phyloP scores from a whole-genome alignment of 2,113 vertebrate genomes.

The Empidonax traillii region DNA sequence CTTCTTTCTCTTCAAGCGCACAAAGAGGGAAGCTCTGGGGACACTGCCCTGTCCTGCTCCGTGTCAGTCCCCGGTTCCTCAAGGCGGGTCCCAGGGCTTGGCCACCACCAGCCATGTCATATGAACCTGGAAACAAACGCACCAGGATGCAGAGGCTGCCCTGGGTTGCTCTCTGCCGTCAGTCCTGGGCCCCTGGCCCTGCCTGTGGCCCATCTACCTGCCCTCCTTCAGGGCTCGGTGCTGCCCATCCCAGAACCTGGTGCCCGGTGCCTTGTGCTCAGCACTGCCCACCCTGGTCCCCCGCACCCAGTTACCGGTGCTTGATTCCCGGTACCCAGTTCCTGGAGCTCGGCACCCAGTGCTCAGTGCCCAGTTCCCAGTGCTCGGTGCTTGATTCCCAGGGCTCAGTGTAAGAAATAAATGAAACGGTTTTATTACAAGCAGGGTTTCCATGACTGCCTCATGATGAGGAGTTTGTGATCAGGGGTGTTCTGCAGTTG shows the following conservation, averaged over 20 bases:
- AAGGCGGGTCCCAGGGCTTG: accelerated
- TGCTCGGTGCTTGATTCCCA: accelerated
- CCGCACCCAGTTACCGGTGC: background rate
- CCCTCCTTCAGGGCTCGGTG: too few species aligned
- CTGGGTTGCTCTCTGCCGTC: accelerated
- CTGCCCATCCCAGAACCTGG: background rate
- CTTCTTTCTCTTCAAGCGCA: background rate
- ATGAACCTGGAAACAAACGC: background rate
- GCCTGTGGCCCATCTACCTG: accelerated
- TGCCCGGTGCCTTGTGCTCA: too few species aligned
- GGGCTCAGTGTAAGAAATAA: too few species aligned
- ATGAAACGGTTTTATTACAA: too few species aligned
- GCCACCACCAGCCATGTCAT: accelerated
- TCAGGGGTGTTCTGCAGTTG: too few species aligned
- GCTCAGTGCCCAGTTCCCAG: accelerated
- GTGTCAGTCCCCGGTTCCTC: accelerated
- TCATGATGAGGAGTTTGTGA: too few species aligned
- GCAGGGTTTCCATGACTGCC: too few species aligned
- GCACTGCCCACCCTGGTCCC: background rate
- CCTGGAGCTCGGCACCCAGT: accelerated
- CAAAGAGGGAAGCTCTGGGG: accelerated
- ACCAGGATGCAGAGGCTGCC: background rate
- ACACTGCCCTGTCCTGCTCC: accelerated
- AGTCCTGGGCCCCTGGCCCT: accelerated
- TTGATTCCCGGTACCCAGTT: accelerated